phyloP scores from a whole-genome alignment of 2,888 invertebrate genomes.

The Drosophila birchii region DNA sequence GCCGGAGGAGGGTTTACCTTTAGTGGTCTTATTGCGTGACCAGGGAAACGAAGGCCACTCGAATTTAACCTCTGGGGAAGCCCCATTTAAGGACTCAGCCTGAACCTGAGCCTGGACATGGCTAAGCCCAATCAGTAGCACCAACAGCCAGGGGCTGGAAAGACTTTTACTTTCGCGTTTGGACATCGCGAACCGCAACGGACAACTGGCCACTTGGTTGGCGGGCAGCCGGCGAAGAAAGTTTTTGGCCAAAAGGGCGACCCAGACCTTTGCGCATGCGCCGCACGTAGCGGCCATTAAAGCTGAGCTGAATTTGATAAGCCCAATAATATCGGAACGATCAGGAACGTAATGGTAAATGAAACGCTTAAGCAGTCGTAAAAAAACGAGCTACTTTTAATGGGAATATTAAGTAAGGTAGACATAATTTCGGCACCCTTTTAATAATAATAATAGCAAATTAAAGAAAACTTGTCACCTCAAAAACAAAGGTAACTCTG shows the following conservation, averaged over 20 bases:
- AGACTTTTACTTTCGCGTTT: slow-evolving; percentile 60
- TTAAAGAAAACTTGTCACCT: neutral
- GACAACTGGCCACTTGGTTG: slow-evolving; percentile 55
- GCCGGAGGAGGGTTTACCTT: slow-evolving; percentile 5
- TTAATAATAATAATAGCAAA: neutral
- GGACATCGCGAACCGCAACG: slow-evolving; percentile 51
- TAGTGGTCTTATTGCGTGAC: slow-evolving; percentile 56
- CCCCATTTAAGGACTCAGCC: neutral
- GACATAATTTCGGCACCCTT: neutral
- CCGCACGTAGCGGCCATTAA: slow-evolving; percentile 57
- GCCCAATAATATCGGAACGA: slow-evolving; percentile 26
- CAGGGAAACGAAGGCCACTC: slow-evolving; percentile 63
- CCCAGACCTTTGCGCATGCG: slow-evolving; percentile 50
- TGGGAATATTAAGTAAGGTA: neutral
- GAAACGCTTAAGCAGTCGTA: slow-evolving; percentile 12
- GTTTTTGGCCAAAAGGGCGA: slow-evolving; percentile 50
- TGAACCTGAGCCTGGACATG: neutral
- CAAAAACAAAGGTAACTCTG: neutral
- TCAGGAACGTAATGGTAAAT: slow-evolving; percentile 11
- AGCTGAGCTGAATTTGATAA: slow-evolving; percentile 72
- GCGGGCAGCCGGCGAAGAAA: slow-evolving; percentile 59
- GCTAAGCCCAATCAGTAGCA: slow-evolving; percentile 9
- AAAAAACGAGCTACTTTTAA: neutral
- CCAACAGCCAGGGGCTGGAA: slow-evolving; percentile 11
- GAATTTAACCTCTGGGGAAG: slow-evolving; percentile 18